phyloP scores from a whole-genome alignment of 2,113 vertebrate genomes.

The Pungitius pungitius region DNA sequence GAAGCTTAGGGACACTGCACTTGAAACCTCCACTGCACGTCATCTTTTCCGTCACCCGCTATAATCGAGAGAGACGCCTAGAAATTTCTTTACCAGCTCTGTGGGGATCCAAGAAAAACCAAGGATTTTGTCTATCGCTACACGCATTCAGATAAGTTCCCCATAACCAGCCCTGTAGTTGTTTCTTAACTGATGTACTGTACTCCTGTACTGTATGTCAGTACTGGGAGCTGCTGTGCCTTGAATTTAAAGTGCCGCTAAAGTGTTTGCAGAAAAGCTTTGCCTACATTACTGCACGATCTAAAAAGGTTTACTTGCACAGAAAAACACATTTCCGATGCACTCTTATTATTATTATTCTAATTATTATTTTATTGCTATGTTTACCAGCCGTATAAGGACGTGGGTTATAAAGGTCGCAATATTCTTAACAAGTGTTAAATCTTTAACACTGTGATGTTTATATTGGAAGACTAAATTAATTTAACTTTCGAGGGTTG shows the following conservation, averaged over 20 bases:
- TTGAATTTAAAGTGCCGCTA: conserved; percentile 31
- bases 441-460: conserved; percentile 28
- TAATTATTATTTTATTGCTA: not conserved
- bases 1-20: conserved; percentile 22
- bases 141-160: not conserved
- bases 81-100: conserved; percentile 11
- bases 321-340: conserved; percentile 17
- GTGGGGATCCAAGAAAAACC: not conserved
- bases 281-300: conserved; percentile 5
- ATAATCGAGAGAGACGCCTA: not conserved
- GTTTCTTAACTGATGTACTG: not conserved
- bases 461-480: conserved; percentile 42
- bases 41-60: not conserved
- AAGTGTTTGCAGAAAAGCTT: not conserved
- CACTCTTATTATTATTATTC: not conserved
- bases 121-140: not conserved
- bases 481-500: conserved; percentile 22
- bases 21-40: conserved; percentile 16
- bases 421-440: not conserved
- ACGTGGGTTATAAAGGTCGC: not conserved
- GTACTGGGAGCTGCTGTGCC: conserved; percentile 29
- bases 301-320: conserved; percentile 24
- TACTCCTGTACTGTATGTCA: not conserved
- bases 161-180: conserved; percentile 7
- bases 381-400: conserved; percentile 26